phyloP scores from a whole-genome alignment of 2,113 vertebrate species.

The Burhinus oedicnemus region DNA sequence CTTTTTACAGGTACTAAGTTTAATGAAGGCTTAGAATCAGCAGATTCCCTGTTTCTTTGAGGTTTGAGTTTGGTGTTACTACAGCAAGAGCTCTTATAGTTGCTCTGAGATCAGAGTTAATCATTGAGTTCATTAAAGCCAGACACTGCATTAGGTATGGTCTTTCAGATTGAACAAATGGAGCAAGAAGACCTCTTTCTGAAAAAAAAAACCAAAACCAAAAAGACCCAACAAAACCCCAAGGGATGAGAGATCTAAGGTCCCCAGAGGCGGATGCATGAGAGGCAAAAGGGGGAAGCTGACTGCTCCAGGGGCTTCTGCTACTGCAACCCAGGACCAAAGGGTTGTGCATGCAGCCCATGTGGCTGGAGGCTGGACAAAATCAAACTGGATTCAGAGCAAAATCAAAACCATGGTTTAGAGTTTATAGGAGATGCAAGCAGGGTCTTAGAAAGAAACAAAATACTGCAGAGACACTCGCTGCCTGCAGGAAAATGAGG shows the following conservation, averaged over 20 bases:
- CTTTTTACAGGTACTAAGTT: not conserved
- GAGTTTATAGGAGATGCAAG: not conserved
- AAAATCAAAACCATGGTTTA: accelerated
- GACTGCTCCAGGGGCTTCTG: not conserved
- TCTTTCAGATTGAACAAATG: not conserved
- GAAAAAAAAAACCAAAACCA: not conserved
- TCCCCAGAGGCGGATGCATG: accelerated
- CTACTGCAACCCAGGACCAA: not conserved
- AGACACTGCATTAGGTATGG: not conserved
- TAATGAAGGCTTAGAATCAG: not conserved
- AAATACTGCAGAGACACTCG: not conserved
- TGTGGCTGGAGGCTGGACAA: not conserved
- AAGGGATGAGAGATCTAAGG: not conserved
- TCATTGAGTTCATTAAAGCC: not conserved
- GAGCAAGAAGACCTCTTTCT: not conserved
- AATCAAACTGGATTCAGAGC: not conserved
- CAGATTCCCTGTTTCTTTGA: not conserved
- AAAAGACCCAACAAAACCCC: not conserved
- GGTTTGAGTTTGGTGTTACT: not conserved
- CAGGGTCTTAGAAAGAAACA: not conserved
- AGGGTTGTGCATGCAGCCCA: not conserved
- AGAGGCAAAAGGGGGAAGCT: not conserved
- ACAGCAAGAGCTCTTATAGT: not conserved
- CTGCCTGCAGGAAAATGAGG: not conserved
- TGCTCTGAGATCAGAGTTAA: not conserved